These are phyloP conservation scores for Atopsyche davidsoni DNA, from an alignment of 1,140 invertebrate species.

Conservation along the genomic window DNA sequence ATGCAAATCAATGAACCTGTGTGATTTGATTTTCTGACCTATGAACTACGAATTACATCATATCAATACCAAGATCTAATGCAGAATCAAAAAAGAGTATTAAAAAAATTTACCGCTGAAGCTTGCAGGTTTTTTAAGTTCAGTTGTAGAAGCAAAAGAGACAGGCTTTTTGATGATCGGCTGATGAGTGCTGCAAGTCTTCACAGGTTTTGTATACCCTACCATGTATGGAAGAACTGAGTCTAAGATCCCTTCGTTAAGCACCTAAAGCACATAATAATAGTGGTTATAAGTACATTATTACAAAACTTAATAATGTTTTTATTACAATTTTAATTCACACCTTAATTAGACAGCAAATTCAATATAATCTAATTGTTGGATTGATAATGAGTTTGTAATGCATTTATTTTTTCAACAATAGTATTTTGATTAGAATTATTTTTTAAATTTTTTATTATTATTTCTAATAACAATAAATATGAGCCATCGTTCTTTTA, in stretches of 20 bases:
- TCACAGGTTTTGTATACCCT: conserved; percentile 44
- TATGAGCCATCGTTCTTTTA: too few relatives aligned
- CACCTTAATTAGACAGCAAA: too few relatives aligned
- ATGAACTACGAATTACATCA: too few relatives aligned
- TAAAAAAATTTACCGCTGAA: conserved; percentile 37
- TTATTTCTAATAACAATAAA: too few relatives aligned
- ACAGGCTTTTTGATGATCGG: conserved; percentile 47
- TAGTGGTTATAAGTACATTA: conserved; percentile 32
- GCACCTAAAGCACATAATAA: conserved; percentile 50
- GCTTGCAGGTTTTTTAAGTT: conserved; percentile 48
- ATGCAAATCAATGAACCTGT: neutral
- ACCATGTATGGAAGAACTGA: conserved; percentile 68
- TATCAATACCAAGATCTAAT: too few relatives aligned
- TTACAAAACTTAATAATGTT: conserved; percentile 42
- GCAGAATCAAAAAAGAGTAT: neutral
- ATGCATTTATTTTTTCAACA: neutral
- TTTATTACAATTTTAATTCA: conserved; percentile 30
- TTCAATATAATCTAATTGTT: too few relatives aligned
- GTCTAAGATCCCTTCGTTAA: conserved; percentile 72
- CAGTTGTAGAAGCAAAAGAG: conserved; percentile 31
- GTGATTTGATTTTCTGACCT: too few relatives aligned
- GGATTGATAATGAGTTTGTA: too few relatives aligned
- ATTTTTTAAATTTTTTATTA: too few relatives aligned
- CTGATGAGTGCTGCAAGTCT: conserved; percentile 44
- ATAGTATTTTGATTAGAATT: too few relatives aligned